A percentile compares a stretch with the other conserved stretches of the same genome.
phyloP scores from a whole-genome alignment of 2,113 vertebrate species.

The Pseudonaja textilis region DNA sequence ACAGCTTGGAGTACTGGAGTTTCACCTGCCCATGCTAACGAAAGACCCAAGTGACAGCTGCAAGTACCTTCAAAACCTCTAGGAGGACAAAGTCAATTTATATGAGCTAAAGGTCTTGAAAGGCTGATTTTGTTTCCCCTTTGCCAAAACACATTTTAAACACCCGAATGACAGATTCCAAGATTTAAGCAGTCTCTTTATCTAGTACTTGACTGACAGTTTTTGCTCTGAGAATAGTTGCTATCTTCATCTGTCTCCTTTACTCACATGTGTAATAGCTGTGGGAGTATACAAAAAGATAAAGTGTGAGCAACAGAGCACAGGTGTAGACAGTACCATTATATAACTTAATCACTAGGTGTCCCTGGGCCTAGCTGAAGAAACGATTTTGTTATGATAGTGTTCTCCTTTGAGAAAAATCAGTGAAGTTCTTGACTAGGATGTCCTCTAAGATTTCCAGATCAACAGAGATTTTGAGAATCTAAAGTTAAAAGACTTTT shows the following conservation, averaged over 20 bases:
- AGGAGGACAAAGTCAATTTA: neutral
- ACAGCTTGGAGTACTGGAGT: neutral
- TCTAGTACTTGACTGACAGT: neutral
- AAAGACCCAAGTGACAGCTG: neutral
- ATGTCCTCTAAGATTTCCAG: neutral
- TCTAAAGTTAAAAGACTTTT: neutral
- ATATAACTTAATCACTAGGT: neutral
- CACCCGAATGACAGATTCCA: neutral
- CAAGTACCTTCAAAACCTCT: neutral
- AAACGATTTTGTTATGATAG: neutral
- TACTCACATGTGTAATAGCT: neutral
- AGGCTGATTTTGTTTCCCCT: neutral
- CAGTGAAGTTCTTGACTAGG: neutral
- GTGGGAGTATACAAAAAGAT: neutral
- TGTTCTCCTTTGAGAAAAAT: neutral
- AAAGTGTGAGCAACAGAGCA: neutral
- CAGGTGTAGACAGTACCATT: neutral
- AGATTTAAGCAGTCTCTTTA: neutral
- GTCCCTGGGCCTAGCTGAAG: neutral
- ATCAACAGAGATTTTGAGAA: neutral
- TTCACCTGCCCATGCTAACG: conserved; percentile 5
- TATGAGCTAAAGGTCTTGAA: neutral
- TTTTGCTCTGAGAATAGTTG: neutral
- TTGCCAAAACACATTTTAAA: neutral
- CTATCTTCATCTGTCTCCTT: neutral